Percentiles rank a stretch among this genome's conserved stretches.
Conservation (phyloP, 2,888 invertebrate genomes). For the Parnassius mnemosyne region DNA sequence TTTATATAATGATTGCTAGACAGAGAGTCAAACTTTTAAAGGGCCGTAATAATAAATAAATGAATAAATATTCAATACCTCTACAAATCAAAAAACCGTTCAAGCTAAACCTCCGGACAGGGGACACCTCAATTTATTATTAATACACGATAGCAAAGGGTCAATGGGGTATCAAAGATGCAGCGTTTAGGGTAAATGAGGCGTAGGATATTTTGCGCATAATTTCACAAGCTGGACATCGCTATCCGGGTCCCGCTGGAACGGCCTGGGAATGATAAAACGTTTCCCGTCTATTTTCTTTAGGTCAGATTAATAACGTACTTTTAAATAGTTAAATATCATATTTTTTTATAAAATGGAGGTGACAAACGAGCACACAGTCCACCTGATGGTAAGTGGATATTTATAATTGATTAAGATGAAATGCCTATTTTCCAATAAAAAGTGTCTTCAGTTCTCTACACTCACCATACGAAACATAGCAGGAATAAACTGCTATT, state of each 20-base stretch:
- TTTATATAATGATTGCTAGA: too few species aligned
- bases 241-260: slow-evolving; percentile 32
- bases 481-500: too few species aligned
- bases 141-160: slow-evolving; percentile 58
- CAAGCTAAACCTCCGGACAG: slow-evolving; percentile 9
- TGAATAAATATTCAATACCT: background rate
- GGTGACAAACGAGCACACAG: too few species aligned
- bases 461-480: too few species aligned
- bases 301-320: slow-evolving; percentile 7
- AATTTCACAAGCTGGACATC: slow-evolving; percentile 56
- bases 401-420: too few species aligned
- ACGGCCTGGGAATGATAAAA: slow-evolving; percentile 47
- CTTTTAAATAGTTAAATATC: too few species aligned
- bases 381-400: too few species aligned
- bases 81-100: slow-evolving; percentile 18
- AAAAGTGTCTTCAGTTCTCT: too few species aligned
- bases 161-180: slow-evolving; percentile 64
- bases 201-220: slow-evolving; percentile 71
- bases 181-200: slow-evolving; percentile 69
- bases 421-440: too few species aligned
- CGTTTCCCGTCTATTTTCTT: slow-evolving; percentile 13
- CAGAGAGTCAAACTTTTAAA: background rate
- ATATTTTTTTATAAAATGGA: too few species aligned
- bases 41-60: background rate
- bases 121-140: slow-evolving; percentile 53